phyloP scores from a whole-genome alignment of 2,797 vertebrate species.

The Acrossocheilus fasciatus region DNA sequence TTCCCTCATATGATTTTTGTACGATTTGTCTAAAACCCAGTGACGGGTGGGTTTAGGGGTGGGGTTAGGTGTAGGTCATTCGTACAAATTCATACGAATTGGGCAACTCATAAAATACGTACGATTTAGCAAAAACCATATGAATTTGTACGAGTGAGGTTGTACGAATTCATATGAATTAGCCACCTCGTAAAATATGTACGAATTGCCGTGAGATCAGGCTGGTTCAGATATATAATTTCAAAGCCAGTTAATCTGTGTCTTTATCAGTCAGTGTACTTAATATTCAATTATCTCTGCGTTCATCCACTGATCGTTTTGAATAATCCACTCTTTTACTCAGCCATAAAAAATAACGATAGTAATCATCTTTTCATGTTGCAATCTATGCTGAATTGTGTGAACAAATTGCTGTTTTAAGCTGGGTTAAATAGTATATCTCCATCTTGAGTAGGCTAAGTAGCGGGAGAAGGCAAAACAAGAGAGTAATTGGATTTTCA shows the following conservation, averaged over 20 bases:
- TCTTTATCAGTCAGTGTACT: constrained; percentile 48
- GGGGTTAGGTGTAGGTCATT: too few species aligned
- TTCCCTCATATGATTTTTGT: too few species aligned
- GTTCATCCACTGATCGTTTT: constrained; percentile 54
- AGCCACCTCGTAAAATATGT: too few species aligned
- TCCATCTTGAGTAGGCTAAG: constrained; percentile 27
- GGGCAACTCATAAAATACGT: too few species aligned
- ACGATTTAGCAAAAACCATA: too few species aligned
- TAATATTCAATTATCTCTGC: constrained; percentile 59
- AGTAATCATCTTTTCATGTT: constrained; percentile 41
- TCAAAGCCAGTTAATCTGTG: constrained; percentile 53
- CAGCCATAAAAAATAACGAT: constrained; percentile 51
- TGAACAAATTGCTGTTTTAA: constrained; percentile 57
- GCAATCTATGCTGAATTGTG: constrained; percentile 44
- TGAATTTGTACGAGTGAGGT: too few species aligned
- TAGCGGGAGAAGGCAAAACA: not conserved
- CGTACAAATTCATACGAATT: too few species aligned
- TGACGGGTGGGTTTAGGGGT: too few species aligned
- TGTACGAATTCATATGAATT: too few species aligned
- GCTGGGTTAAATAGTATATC: constrained; percentile 44
- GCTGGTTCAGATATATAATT: constrained; percentile 38
- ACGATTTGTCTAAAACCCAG: too few species aligned
- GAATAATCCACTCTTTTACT: constrained; percentile 51
- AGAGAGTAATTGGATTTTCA: not conserved
- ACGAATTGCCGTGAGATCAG: too few species aligned